Conservation (phyloP, 2,888 invertebrate genomes). For the Beris chalybata region DNA sequence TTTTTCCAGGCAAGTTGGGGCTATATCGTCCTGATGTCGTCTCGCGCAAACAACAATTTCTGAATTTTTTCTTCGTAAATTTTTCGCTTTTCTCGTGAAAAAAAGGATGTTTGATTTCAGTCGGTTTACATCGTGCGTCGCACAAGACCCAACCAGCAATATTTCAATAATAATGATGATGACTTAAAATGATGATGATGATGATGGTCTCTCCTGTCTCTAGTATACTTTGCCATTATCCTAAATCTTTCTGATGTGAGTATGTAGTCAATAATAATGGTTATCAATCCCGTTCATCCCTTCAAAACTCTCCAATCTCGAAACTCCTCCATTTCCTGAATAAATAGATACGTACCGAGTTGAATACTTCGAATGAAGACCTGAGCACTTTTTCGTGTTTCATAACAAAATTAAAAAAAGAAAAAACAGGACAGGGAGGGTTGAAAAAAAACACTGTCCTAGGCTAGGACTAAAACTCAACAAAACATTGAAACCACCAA, state of each 20-base stretch:
- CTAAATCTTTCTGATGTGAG: not conserved
- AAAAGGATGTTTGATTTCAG: conserved; percentile 31
- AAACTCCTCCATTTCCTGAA: no score
- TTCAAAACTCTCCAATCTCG: no score
- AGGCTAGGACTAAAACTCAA: conserved; percentile 5
- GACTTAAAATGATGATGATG: conserved; percentile 36
- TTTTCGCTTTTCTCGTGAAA: no score
- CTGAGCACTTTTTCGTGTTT: conserved; percentile 34
- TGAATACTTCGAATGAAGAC: conserved; percentile 16
- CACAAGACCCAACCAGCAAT: conserved; percentile 31
- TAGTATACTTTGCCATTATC: not conserved
- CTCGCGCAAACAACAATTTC: no score
- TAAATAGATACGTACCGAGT: not conserved
- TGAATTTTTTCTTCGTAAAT: no score
- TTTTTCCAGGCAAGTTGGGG: no score
- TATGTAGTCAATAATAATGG: conserved; percentile 37
- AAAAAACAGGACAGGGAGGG: no score
- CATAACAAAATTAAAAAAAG: conserved; percentile 1
- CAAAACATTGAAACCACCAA: conserved; percentile 12
- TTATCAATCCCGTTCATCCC: conserved; percentile 23
- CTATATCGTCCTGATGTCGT: no score
- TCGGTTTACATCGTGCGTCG: not conserved
- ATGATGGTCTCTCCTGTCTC: conserved; percentile 3
- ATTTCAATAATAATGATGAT: conserved; percentile 39
- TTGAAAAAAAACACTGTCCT: no score